Evolutionary conservation across 2,797 vertebrate species (phyloP), one percentile per base, ranked within the genome.

Genomic region (Cygnus olor): DNA sequence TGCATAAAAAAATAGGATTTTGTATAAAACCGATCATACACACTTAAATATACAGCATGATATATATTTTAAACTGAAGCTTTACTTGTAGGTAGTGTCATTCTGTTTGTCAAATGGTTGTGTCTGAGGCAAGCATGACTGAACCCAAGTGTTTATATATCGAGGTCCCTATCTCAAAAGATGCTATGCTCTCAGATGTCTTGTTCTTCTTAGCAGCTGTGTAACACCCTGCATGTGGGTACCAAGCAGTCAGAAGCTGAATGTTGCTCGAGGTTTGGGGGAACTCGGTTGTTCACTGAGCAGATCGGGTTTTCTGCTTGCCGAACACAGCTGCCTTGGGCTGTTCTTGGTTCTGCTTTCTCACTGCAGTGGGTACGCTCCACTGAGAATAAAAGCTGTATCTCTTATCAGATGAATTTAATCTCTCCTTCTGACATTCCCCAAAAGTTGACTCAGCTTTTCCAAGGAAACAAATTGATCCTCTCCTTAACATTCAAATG

Each of bases 281-380:
- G 64, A 60, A 5, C 27, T 6, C 3, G 40, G 12, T 15, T 71
- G 28, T 45, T 38, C 45, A 60, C 64, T 60, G 65, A 61, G 8
- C 49, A 44, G 71, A 53, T 32, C 14, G 0, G 0, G 10, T 11
- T 34, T 85, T 44, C 18, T 79, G 42, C 51, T 60, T 70, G n/a
- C 57, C 47, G 74, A 54, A 13, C 30, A 3, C 0, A 28, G 30
- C 10, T 28, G 7, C 4, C 2, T 20, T 80, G 79, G 27, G 51
- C n/a, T 73, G 49, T 34, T 70, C 63, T 49, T 49, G 27, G 49
- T 83, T 92, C 77, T 88, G 73, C 77, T 85, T 82, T 68, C 70
- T 85, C 16, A 0, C n/a, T 88, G 61, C 10, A 47, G 2, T 27
- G 28, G 49, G 49, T 49, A 25, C 84, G 16, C n/a, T 61, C 36